These are phyloP conservation scores for Mythimna lalbum DNA, from an alignment of 2,888 invertebrate species.

Conservation along the genomic window DNA sequence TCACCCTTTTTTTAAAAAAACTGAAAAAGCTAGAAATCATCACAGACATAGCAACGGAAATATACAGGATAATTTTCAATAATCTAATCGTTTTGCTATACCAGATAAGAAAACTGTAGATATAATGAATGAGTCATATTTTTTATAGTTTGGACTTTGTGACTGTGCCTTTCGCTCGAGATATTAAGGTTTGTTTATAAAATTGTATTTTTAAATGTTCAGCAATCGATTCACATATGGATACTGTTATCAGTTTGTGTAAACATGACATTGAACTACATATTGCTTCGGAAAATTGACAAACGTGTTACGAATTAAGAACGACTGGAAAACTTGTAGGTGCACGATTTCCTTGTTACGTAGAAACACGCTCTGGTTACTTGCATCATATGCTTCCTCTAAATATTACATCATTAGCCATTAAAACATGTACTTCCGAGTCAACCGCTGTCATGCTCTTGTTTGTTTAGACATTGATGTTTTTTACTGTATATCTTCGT, in stretches of 20 bases:
- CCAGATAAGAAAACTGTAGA: slow-evolving; percentile 42
- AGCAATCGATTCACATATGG: slow-evolving; percentile 13
- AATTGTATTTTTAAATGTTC: slow-evolving; percentile 28
- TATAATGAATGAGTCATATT: slow-evolving; percentile 25
- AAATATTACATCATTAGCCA: slow-evolving; percentile 52
- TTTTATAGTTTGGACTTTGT: slow-evolving; percentile 46
- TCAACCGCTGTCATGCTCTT: slow-evolving; percentile 7
- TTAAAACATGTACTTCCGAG: slow-evolving; percentile 23
- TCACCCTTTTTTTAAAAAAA: slow-evolving; percentile 1
- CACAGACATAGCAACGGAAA: neutral
- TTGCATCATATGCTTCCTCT: slow-evolving; percentile 38
- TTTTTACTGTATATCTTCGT: neutral
- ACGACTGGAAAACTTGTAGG: slow-evolving; percentile 3
- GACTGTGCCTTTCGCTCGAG: slow-evolving; percentile 6
- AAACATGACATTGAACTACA: slow-evolving; percentile 41
- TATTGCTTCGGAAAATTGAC: slow-evolving; percentile 18
- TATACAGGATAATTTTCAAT: slow-evolving; percentile 13
- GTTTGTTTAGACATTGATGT: neutral
- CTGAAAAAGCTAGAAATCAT: slow-evolving; percentile 1
- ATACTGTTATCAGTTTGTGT: slow-evolving; percentile 37
- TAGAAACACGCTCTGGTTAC: slow-evolving; percentile 19
- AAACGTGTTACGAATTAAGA: neutral
- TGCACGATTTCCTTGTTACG: slow-evolving; percentile 22
- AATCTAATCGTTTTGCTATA: slow-evolving; percentile 39
- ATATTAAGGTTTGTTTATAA: slow-evolving; percentile 34